phyloP scores from a whole-genome alignment of 2,113 vertebrate species.

The Martes martes region DNA sequence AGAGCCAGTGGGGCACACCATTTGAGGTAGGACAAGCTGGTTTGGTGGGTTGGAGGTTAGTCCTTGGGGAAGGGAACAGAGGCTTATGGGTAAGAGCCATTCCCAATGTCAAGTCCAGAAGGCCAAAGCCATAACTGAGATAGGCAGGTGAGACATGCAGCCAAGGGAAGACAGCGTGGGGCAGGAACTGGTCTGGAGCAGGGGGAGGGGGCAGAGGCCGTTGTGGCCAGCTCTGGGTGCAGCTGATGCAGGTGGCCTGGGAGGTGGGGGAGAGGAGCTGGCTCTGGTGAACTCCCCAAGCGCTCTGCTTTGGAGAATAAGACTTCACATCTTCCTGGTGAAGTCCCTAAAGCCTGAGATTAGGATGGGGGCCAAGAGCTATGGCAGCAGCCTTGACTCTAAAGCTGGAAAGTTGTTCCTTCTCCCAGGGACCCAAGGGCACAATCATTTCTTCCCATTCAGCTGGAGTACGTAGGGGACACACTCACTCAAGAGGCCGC shows the following conservation, averaged over 20 bases:
- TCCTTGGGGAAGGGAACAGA: background rate
- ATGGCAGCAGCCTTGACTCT: background rate
- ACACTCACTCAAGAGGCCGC: background rate
- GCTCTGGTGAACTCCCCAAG: background rate
- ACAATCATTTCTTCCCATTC: background rate
- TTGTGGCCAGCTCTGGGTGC: background rate
- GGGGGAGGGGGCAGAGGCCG: rapidly evolving
- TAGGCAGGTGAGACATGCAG: background rate
- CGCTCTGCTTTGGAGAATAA: background rate
- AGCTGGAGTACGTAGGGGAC: background rate
- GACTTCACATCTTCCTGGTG: background rate
- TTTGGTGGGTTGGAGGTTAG: background rate
- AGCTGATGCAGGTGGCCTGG: background rate
- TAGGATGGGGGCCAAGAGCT: background rate
- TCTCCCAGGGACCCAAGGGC: background rate
- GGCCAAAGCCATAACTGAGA: background rate
- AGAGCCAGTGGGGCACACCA: background rate
- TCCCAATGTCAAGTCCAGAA: background rate
- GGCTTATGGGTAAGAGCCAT: background rate
- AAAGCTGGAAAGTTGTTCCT: background rate
- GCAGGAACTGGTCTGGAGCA: too few relatives aligned
- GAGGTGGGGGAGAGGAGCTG: background rate
- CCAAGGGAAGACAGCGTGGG: rapidly evolving
- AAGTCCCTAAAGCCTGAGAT: background rate
- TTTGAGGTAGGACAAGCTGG: too few relatives aligned